phyloP scores from a whole-genome alignment of 2,888 invertebrate genomes.

The Drosophila koepferae region DNA sequence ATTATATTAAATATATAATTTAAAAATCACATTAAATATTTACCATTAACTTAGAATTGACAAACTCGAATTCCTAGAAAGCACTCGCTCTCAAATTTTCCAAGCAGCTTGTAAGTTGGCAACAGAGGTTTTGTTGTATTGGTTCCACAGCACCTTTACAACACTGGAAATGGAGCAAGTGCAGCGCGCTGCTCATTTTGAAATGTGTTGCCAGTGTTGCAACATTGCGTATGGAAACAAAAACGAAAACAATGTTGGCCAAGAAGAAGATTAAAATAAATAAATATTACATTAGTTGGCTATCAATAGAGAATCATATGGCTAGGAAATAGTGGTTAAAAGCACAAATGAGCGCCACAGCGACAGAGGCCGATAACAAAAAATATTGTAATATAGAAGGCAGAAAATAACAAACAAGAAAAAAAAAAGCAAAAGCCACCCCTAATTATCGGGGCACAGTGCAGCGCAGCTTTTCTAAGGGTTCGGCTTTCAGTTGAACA shows the following conservation, averaged over 20 bases:
- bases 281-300: slow-evolving; percentile 13
- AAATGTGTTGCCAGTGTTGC: slow-evolving; percentile 5
- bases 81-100: too few relatives aligned
- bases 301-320: slow-evolving; percentile 24
- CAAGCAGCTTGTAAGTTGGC: background rate
- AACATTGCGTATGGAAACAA: background rate
- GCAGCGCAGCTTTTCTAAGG: slow-evolving; percentile 70
- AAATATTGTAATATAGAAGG: background rate
- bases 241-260: background rate
- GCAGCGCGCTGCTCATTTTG: slow-evolving; percentile 13
- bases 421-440: slow-evolving; percentile 41
- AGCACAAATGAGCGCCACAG: slow-evolving; percentile 9
- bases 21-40: background rate
- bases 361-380: background rate
- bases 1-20: too few relatives aligned
- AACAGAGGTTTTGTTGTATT: background rate
- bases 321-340: slow-evolving; percentile 24
- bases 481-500: slow-evolving; percentile 78
- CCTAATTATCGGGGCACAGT: slow-evolving; percentile 22
- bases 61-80: too few relatives aligned
- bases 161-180: slow-evolving; percentile 25
- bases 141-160: slow-evolving; percentile 5
- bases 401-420: background rate
- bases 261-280: background rate
- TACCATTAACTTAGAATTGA: background rate